Base-by-base conservation (phyloP, 1,140 invertebrate species). In the Diorhabda sublineata region DNA sequence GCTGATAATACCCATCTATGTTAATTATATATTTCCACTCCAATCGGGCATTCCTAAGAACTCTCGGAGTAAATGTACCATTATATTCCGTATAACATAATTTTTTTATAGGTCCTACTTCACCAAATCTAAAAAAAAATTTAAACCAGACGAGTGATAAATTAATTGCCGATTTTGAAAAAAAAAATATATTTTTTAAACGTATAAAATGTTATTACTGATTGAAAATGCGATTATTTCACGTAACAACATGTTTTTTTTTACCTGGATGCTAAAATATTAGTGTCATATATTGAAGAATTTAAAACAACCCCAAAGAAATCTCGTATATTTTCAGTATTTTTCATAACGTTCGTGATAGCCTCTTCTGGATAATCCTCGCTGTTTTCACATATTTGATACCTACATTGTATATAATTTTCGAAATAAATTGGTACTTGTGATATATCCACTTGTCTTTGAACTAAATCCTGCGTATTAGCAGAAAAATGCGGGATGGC, bases 1-100 rank as follows among this genome's bases (percentile, higher is more conserved):
- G n/a, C 45, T 62, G 61, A 4, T 62, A n/a, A 45, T 62, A 62
- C 3, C 43, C 42, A 44, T 62, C 43, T n/a, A 62, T 43, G 26
- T 62, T 62, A 3, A 62, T 11, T 3, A 62, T 9, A 43, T 44
- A 62, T 11, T 62, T 62, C 61, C 61, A 62, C 45, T 44, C 8
- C 6, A 44, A 8, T 44, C 11, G 11, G 4, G n/a, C 11, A 11
- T 62, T 62, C 61, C n/a, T 45, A n/a, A 62, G 42, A 1, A 62
- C 61, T 62, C 61, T 8, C 3, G 61, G 61, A 41, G 42, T 8
- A 52, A 52, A 52, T 8, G 47, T 52, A 52, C 47, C 47, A 4
- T 52, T 52, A n/a, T 52, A 52, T 52, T 4, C 47, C n/a, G n/a
- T 52, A 2, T 3, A n/a, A 4, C 47, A 52, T 52, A 52, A 52